These are phyloP conservation scores for Acipenser oxyrinchus DNA, from an alignment of 2,797 vertebrate species.

Conservation along the genomic window DNA sequence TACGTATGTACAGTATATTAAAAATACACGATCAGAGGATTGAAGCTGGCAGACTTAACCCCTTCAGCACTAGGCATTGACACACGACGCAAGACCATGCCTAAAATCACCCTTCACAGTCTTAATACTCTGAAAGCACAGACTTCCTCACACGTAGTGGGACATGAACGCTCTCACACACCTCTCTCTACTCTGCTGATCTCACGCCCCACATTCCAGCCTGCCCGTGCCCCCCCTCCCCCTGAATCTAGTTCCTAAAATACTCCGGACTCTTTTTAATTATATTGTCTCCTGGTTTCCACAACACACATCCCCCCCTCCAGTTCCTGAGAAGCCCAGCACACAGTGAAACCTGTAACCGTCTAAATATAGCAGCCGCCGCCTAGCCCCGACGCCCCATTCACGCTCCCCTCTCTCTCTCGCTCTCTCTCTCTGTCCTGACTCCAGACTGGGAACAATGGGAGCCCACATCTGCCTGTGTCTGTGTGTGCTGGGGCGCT, in stretches of 20 bases:
- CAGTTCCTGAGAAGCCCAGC: background rate
- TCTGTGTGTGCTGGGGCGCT: background rate
- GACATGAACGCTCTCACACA: background rate
- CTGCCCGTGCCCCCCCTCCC: background rate
- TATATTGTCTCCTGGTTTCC: background rate
- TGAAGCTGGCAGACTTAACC: background rate
- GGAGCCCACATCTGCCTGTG: slow-evolving; percentile 50
- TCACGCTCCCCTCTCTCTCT: background rate
- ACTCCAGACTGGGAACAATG: slow-evolving; percentile 48
- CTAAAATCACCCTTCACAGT: background rate
- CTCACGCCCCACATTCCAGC: background rate
- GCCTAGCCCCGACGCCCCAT: background rate
- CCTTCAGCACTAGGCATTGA: too few species aligned
- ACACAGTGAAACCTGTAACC: background rate
- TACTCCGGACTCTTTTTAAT: background rate
- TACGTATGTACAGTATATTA: too few species aligned
- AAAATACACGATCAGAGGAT: too few species aligned
- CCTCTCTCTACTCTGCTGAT: background rate
- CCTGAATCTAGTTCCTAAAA: background rate
- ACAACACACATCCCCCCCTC: background rate
- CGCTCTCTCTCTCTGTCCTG: background rate
- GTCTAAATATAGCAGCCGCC: background rate
- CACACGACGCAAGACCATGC: too few species aligned
- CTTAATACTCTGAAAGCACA: background rate
- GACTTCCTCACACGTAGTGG: background rate